Conservation (phyloP, 37 sponge, comb jelly and placozoan species). For the Crambe crambe region DNA sequence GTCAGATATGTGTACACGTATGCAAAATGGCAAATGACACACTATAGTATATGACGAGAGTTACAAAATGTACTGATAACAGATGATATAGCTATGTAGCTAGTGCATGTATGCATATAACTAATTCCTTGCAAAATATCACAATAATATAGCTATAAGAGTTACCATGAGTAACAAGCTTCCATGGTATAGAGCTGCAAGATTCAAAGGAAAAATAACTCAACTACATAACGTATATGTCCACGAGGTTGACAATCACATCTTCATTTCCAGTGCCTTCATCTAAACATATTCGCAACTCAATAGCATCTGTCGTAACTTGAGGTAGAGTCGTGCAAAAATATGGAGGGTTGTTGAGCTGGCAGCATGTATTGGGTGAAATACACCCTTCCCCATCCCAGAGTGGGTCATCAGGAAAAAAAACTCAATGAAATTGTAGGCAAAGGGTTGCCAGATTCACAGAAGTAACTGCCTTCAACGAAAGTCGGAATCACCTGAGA, state of each 20-base stretch:
- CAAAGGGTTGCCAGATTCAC: background rate
- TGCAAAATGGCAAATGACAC: too few species aligned
- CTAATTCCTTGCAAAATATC: too few species aligned
- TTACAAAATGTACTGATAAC: too few species aligned
- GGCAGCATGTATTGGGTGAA: constrained; percentile 1
- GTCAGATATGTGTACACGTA: too few species aligned
- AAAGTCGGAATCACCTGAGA: background rate
- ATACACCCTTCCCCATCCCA: constrained; percentile 44
- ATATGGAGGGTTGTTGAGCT: constrained; percentile 22
- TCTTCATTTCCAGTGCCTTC: background rate
- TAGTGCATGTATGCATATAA: too few species aligned
- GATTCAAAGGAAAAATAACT: too few species aligned
- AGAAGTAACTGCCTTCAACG: constrained; percentile 15
- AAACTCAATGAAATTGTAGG: too few species aligned
- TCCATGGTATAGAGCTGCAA: too few species aligned
- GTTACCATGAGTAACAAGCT: too few species aligned
- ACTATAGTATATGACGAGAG: too few species aligned
- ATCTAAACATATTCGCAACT: constrained; percentile 10
- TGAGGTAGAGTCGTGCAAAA: constrained; percentile 16
- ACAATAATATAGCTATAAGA: too few species aligned
- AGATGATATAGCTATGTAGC: too few species aligned
- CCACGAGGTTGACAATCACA: background rate
- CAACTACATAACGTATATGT: background rate
- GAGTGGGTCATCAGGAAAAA: constrained; percentile 19
- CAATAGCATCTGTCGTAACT: constrained; percentile 23